These are phyloP conservation scores for Nomada lathburiana DNA, from an alignment of 2,888 invertebrate species.

Conservation along the genomic window DNA sequence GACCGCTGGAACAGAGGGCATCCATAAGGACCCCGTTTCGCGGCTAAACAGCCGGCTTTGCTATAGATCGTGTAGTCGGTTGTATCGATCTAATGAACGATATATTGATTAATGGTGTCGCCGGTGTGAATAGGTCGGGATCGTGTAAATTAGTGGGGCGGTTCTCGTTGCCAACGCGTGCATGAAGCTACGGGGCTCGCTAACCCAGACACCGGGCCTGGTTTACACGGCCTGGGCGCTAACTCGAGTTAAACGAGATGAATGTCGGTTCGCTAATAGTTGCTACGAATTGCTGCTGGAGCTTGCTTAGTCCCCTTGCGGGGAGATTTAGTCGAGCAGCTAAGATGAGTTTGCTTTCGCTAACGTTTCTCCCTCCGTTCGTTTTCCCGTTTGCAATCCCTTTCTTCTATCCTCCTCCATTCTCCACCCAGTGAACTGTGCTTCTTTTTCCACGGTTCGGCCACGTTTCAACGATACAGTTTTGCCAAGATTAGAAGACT, in stretches of 20 bases:
- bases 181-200: constrained; percentile 66
- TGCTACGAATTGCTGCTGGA: constrained; percentile 78
- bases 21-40: constrained; percentile 23
- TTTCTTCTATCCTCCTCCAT: background rate
- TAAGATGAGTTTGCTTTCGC: constrained; percentile 63
- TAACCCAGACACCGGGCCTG: constrained; percentile 69
- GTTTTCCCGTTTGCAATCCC: background rate
- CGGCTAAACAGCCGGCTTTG: constrained; percentile 29
- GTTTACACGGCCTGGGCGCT: constrained; percentile 72
- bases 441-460: constrained; percentile 3
- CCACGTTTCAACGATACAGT: constrained; percentile 16
- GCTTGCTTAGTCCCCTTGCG: constrained; percentile 64
- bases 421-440: background rate
- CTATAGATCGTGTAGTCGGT: constrained; percentile 21
- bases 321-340: constrained; percentile 71
- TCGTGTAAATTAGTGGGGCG: constrained; percentile 71
- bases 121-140: constrained; percentile 59
- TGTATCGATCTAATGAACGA: constrained; percentile 63
- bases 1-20: constrained; percentile 9
- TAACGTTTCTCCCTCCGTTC: constrained; percentile 28
- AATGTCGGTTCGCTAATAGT: constrained; percentile 81
- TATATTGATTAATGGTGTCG: constrained; percentile 68
- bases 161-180: constrained; percentile 68
- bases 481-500: constrained; percentile 65
- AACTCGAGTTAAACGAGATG: constrained; percentile 81